Base-by-base conservation (phyloP, 2,888 invertebrate genomes). In the Carabus problematicus region DNA sequence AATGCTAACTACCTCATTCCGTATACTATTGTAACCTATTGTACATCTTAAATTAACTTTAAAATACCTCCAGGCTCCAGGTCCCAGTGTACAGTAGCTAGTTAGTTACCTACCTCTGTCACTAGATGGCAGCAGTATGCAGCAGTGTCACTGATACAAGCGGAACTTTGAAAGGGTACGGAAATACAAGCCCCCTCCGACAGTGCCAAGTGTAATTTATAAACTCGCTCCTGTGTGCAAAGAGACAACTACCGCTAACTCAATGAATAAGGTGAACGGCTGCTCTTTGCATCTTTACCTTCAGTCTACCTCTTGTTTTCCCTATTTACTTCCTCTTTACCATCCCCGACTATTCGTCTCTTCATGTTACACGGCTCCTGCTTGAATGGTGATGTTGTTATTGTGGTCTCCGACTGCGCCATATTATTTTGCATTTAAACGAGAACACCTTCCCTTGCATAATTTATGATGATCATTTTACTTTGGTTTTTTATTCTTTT, bases 1-100 rank as follows among this genome's bases (percentile, higher is more conserved):
- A 75, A 75, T 77, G 76, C 76, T 78, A 79, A 79, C 79, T 77
- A 79, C 78, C 78, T 78, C 79, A 77, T 79, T 78, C 76, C 75
- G 62, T 43, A 75, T 73, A 73, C 78, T 72, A 78, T 78, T 79
- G 78, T 78, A 77, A 76, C 78, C 79, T 77, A 79, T 80, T 80
- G 79, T 79, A 77, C 76, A 72, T 73, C 74, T 74, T 69, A 69
- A 69, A 69, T 69, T 69, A 69, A 69, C 69, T 69, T 69, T 69
- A 69, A 69, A 69, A 69, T 69, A 62, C 69, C 69, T 62, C 55
- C 39, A 61, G 69, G 69, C 62, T 45, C 11, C 42, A 4, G 41
- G 16, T n/a, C 59, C 59, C 55, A 49, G 47, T 66, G 39, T 19
- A 29, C 29, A 19, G 29, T 56, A 18, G 56, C 19, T 16, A 18